Percentiles rank a stretch among this genome's conserved stretches.
phyloP scores from a whole-genome alignment of 2,888 invertebrate species.

The Noctua fimbriata region DNA sequence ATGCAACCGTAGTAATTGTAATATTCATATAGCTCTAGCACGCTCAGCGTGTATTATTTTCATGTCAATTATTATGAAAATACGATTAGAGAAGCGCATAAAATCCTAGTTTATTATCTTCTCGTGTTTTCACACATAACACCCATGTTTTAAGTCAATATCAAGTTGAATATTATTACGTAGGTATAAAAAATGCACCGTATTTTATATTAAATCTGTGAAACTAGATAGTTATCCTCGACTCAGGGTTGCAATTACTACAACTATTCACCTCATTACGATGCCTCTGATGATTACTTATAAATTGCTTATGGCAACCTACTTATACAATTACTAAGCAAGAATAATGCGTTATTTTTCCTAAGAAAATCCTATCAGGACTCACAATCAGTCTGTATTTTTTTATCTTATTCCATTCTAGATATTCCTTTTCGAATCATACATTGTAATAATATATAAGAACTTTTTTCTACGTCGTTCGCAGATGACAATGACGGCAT shows the following conservation, averaged over 20 bases:
- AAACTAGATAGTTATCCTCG: slow-evolving; percentile 36
- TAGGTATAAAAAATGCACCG: not conserved
- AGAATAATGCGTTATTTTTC: slow-evolving; percentile 31
- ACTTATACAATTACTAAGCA: slow-evolving; percentile 32
- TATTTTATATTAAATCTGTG: slow-evolving; percentile 29
- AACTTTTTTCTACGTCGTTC: slow-evolving; percentile 45
- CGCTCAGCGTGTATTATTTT: slow-evolving; percentile 3
- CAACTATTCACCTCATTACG: slow-evolving; percentile 49
- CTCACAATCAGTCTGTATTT: slow-evolving; percentile 2
- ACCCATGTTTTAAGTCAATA: slow-evolving; percentile 6
- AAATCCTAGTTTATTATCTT: slow-evolving; percentile 6
- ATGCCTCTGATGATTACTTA: slow-evolving; percentile 42
- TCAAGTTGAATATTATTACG: not conserved
- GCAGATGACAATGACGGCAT: slow-evolving; percentile 58
- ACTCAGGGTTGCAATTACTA: slow-evolving; percentile 48
- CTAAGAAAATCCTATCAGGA: slow-evolving; percentile 23
- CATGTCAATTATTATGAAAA: slow-evolving; percentile 33
- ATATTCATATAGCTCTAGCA: not conserved
- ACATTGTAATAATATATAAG: slow-evolving; percentile 39
- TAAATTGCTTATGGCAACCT: slow-evolving; percentile 41
- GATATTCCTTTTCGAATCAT: slow-evolving; percentile 32
- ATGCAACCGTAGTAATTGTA: not conserved
- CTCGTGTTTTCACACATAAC: not conserved
- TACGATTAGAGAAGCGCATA: slow-evolving; percentile 8
- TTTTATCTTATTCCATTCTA: slow-evolving; percentile 14